Base-by-base conservation (phyloP, 2,797 vertebrate genomes). In the Coluber constrictor region DNA sequence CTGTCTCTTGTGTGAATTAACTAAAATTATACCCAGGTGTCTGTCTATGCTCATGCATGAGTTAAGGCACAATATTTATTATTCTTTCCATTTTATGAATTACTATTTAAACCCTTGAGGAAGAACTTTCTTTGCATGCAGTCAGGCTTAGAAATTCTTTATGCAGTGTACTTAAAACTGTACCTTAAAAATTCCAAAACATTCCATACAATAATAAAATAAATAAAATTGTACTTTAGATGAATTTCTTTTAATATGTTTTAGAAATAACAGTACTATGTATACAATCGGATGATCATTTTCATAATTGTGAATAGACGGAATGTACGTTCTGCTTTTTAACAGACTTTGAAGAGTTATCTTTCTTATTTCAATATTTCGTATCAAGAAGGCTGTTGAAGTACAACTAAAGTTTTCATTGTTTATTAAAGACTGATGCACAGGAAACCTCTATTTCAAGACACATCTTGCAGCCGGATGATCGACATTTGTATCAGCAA, bases 401-500 rank as follows among this genome's bases (percentile, higher is more conserved):
- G 97, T 97, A 97, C 97, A 98, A 97, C 96, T 96, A 97, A 95
- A 95, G 97, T 97, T 97, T 96, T 96, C 96, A 95, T 97, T 94
- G 96, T 98, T 98, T 98, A 98, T 97, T 98, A 98, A 98, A 98
- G 98, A 98, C 97, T 97, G 97, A 98, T 97, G 96, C 97, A 96
- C 96, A 96, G 94, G 94, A 96, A 97, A 96, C 97, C 95, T 97
- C 96, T 98, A 98, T 98, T 97, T 97, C 97, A 97, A 97, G 96
- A 97, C 97, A 95, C 0, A 29, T 93, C 92, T 96, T 95, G 93
- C 83, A 96, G 95, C 97, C 95, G 96, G 98, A 98, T 98, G 98
- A 98, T 98, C 91, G 98, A 98, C 98, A 97, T 98, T 98, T 98
- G 98, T 98, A 98, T 98, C 98, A 97, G 97, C 98, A 98, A 98